These are phyloP conservation scores for Pycnonotus jocosus DNA, from an alignment of 2,113 vertebrate species.

Conservation along the genomic window DNA sequence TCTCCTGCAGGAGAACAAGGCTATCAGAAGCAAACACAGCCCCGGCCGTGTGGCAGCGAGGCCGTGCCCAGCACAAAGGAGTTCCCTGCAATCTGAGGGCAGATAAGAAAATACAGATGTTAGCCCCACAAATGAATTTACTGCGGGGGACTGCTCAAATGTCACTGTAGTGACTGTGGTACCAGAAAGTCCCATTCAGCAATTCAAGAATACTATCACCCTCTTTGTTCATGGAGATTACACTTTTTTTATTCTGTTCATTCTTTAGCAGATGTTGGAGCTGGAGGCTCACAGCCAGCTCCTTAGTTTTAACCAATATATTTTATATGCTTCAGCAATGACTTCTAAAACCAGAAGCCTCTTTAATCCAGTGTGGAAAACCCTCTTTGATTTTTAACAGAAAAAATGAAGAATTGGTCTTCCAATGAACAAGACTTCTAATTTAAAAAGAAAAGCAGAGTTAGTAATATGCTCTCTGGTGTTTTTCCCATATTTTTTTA, in stretches of 20 bases:
- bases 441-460: neutral
- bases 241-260: neutral
- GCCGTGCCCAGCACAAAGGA: accelerated
- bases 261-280: neutral
- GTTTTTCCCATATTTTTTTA: neutral
- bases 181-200: neutral
- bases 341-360: neutral
- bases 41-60: accelerated
- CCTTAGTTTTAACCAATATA: neutral
- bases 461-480: neutral
- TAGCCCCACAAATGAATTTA: neutral
- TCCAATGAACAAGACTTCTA: neutral
- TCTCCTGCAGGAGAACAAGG: neutral
- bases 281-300: neutral
- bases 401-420: neutral
- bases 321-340: neutral
- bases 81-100: neutral
- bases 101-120: neutral
- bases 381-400: neutral
- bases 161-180: neutral
- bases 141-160: neutral
- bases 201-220: neutral
- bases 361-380: neutral
- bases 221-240: neutral
- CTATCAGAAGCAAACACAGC: slow-evolving; percentile 11